Evolutionary conservation across 2,113 vertebrate genomes (phyloP), one percentile per base, ranked within the genome.

Genomic region (Carassius gibelio): DNA sequence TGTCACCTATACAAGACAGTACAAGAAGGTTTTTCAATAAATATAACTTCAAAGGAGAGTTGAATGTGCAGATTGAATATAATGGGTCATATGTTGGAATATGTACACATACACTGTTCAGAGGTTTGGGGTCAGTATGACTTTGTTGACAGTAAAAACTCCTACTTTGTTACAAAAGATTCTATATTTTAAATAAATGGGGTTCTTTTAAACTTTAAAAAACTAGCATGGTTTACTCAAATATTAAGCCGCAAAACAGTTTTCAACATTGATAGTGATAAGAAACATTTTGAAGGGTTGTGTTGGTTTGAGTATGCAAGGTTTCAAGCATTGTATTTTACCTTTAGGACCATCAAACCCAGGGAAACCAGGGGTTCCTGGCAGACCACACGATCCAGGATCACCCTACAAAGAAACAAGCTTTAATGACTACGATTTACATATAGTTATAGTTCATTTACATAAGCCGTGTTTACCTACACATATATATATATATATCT

Each of bases 261-360:
- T 68, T 68, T 68, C 30, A 72, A 72, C 8, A 71, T 21, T 36
- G 3, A 15, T 36, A 17, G 6, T 42, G 38, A 69, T 69, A 8
- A 19, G 11, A 64, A 64, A 8, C 21, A 9, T 72, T 42, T 72
- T 72, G 3, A 21, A 36, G 38, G 71, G 38, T 52, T 55, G 23
- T 17, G 8, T 74, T 48, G 21, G 38, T 68, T 59, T 38, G 68
- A 42, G 36, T 42, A 42, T 42, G 68, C 34, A 38, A 71, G 0
- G 34, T 38, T 71, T 71, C 17, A 71, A 71, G 34, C 34, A 42
- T 42, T 66, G 62, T 19, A 59, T 30, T n/a, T 15, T 79, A 95
- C 94, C 94, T 94, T 90, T 92, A 30, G 83, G 42, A 59, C 94
- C 94, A 57, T 61, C 1, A 78, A 26, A 84, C 86, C 94, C 94